These are phyloP conservation scores for Drosophila rufa DNA, from an alignment of 1,140 invertebrate genomes.

Conservation along the genomic window DNA sequence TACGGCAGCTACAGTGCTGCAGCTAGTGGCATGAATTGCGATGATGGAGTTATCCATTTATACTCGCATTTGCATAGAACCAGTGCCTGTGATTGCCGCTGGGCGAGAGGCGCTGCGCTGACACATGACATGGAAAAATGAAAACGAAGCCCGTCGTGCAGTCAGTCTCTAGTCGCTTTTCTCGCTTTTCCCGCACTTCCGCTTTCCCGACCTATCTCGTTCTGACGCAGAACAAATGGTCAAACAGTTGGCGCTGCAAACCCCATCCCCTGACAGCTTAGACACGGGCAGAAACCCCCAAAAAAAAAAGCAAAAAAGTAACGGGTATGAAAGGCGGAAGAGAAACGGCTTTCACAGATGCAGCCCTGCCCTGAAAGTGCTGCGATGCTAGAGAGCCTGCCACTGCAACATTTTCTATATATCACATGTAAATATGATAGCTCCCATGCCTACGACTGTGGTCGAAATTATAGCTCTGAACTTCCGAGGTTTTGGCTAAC, in stretches of 20 bases:
- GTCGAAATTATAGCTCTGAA: conserved; percentile 4
- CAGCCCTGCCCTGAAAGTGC: conserved; percentile 33
- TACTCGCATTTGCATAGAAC: conserved; percentile 80
- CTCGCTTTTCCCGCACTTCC: not conserved
- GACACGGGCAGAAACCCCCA: conserved; percentile 43
- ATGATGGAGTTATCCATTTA: conserved; percentile 84
- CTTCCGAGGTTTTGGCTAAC: not conserved
- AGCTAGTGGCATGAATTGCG: conserved; percentile 71
- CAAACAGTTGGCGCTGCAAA: conserved; percentile 39
- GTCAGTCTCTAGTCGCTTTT: conserved; percentile 41
- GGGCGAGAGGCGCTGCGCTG: conserved; percentile 74
- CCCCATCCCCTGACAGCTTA: conserved; percentile 36
- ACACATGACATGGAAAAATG: conserved; percentile 84
- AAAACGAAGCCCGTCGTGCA: conserved; percentile 68
- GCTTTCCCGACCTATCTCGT: conserved; percentile 17
- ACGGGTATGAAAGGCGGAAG: conserved; percentile 11
- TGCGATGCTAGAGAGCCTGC: conserved; percentile 42
- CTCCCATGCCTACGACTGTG: not conserved
- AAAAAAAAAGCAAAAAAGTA: conserved; percentile 15
- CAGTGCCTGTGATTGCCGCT: conserved; percentile 74
- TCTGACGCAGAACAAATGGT: conserved; percentile 61
- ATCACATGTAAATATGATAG: conserved; percentile 74
- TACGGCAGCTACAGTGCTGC: conserved; percentile 21
- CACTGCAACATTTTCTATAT: conserved; percentile 64
- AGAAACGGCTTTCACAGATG: conserved; percentile 50